Base-by-base conservation (phyloP, 2,888 invertebrate genomes). In the Macaria liturata region DNA sequence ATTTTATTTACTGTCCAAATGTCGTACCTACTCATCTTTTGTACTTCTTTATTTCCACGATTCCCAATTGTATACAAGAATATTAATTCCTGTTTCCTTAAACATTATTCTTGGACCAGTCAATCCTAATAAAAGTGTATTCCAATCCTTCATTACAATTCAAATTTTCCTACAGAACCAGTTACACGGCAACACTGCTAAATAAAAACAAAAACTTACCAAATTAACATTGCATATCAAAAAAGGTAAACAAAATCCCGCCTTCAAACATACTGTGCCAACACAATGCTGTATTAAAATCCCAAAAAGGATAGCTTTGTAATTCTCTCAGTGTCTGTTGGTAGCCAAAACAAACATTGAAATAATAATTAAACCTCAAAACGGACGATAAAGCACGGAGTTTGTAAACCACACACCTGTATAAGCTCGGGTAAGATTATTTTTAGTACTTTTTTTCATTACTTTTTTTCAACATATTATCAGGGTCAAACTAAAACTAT, bases 281-380 rank as follows among this genome's bases (percentile, higher is more conserved):
- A 68, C 68, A 70, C 66, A 67, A 68, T 66, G 64, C 68, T 55
- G 78, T 78, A 81, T 76, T 77, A 67, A 73, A 78, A 74, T 70
- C 69, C 66, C 46, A 65, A 68, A 74, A 74, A 67, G 70, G 62
- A 68, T 65, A 74, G 68, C 69, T 69, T 61, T 63, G 66, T 52
- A 55, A 64, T 60, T 61, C 71, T 71, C 71, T 71, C 70, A 66
- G 61, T 68, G 72, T 73, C 74, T 71, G 70, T 69, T 61, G 61
- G 70, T 68, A 72, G 72, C 73, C 72, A 75, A 73, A 79, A 75
- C 70, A 80, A 78, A 83, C 79, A 80, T 54, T 63, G 67, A 69
- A 72, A 71, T 74, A 80, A 80, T 81, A 80, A 84, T 84, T 83
- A 81, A 78, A 73, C 72, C 71, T 72, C 65, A 65, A 70, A 70